phyloP scores from a whole-genome alignment of 2,113 vertebrate species.

The Oceanites oceanicus region DNA sequence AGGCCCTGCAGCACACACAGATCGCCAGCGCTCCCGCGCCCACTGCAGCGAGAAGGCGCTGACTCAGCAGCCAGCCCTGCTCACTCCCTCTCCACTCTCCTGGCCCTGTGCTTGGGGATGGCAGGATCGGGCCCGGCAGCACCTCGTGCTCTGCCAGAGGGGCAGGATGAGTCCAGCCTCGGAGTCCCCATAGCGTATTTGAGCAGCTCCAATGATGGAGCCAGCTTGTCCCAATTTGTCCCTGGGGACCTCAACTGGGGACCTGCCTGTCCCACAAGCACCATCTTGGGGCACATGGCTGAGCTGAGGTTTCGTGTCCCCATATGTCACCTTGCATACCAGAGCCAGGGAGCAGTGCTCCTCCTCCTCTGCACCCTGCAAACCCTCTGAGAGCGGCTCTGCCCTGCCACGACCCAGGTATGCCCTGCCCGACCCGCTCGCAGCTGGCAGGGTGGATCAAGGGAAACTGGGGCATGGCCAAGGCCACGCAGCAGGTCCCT shows the following conservation, averaged over 20 bases:
- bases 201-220: neutral
- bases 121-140: neutral
- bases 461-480: neutral
- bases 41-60: neutral
- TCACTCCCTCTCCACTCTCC: neutral
- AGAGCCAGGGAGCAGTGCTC: neutral
- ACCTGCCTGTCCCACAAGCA: neutral
- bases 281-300: accelerated
- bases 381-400: accelerated
- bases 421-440: accelerated
- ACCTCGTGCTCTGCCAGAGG: neutral
- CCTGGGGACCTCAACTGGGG: neutral
- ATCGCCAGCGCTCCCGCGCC: neutral
- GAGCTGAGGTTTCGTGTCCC: neutral
- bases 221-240: neutral
- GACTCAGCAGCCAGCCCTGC: neutral
- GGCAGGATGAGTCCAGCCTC: neutral
- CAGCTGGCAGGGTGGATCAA: accelerated
- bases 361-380: no score
- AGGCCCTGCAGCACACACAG: neutral
- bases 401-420: neutral
- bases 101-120: neutral
- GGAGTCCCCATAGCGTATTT: neutral
- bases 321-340: accelerated
- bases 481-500: neutral